These are phyloP conservation scores for Torymus auratus DNA, from an alignment of 2,888 invertebrate species.

Conservation along the genomic window DNA sequence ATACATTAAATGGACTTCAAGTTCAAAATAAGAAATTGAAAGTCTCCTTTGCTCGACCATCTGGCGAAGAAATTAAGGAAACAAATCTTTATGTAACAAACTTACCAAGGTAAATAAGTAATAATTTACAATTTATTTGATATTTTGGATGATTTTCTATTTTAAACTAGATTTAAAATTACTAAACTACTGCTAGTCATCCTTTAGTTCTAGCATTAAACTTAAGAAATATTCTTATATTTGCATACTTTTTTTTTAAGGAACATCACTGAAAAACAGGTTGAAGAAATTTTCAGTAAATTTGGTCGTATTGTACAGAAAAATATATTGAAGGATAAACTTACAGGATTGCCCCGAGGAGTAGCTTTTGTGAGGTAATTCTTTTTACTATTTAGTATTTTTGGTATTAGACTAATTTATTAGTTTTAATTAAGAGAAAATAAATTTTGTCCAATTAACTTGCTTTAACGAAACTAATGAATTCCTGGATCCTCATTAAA, in stretches of 20 bases:
- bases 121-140: neutral
- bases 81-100: slow-evolving; percentile 96
- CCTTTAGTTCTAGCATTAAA: too few relatives aligned
- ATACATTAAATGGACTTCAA: slow-evolving; percentile 90
- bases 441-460: neutral
- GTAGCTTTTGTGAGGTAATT: slow-evolving; percentile 93
- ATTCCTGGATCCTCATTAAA: slow-evolving; percentile 39
- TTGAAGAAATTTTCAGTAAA: slow-evolving; percentile 90
- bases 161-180: too few relatives aligned
- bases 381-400: slow-evolving; percentile 3
- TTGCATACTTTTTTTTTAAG: slow-evolving; percentile 63
- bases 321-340: slow-evolving; percentile 92
- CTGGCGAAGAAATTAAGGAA: slow-evolving; percentile 94
- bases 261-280: slow-evolving; percentile 88
- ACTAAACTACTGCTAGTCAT: too few relatives aligned
- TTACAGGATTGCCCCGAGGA: slow-evolving; percentile 91
- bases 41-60: slow-evolving; percentile 94
- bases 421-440: neutral
- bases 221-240: too few relatives aligned
- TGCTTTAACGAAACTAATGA: slow-evolving; percentile 18
- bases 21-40: slow-evolving; percentile 95
- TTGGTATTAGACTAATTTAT: slow-evolving; percentile 9
- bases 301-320: slow-evolving; percentile 95
- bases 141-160: neutral
- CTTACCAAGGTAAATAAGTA: slow-evolving; percentile 83